Evolutionary conservation across 2,888 invertebrate genomes (phyloP), one percentile per base, ranked within the genome.

Genomic region (Mellilla xanthometata): DNA sequence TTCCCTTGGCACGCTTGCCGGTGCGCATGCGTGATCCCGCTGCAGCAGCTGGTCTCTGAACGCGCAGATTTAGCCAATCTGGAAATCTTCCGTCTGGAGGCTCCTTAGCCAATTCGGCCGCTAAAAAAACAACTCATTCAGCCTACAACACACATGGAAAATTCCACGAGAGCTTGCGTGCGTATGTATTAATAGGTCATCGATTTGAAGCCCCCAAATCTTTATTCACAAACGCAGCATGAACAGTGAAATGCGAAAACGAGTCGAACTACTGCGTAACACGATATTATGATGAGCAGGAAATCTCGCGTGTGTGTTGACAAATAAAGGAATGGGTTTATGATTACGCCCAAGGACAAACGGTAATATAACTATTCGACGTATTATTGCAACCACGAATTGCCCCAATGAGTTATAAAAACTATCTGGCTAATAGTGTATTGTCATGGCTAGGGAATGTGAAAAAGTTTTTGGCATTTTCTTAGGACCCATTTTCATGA

Each of bases 61-160:
- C 81, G 39, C 85, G 83, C 46, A 79, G 72, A 61, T 84, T 69
- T 62, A 88, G 40, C 90, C 90, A 83, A 71, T 87, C 81, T 54
- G 82, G 66, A 62, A 88, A 90, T 52, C 90, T 79, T 23, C 83
- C 81, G 12, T 60, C 64, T 3, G 90, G 89, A 1, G 90, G 90
- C 54, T 90, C 88, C 49, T 82, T 75, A 3, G 83, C 80, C 49
- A 91, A 68, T 42, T 91, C 83, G 50, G 76, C 85, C 46, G 91
- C 91, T 91, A 68, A 5, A 8, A 24, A 24, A 69, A 66, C 47
- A 39, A 28, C n/a, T 9, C 23, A 40, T 27, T 26, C 12, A 40
- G 10, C 13, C 33, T 23, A 26, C 24, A 33, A 15, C 32, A 26
- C n/a, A 38, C 22, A 35, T 33, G 22, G 31, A 28, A 49, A 38